These are phyloP conservation scores for Muscidifurax raptorellus DNA, from an alignment of 1,140 invertebrate species.

Conservation along the genomic window DNA sequence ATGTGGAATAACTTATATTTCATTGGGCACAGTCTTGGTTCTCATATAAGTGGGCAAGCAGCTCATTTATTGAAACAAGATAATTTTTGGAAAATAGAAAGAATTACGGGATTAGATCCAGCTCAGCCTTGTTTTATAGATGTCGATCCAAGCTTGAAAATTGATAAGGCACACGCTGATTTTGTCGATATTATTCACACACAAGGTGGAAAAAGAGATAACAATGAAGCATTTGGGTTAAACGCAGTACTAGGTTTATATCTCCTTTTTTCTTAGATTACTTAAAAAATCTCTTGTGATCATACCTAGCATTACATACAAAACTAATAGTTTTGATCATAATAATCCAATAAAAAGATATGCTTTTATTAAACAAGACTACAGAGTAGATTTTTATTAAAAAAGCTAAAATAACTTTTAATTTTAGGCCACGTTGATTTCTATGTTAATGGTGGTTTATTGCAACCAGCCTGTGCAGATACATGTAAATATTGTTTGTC, in stretches of 20 bases:
- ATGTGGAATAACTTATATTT: constrained; percentile 8
- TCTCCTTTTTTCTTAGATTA: too few species aligned
- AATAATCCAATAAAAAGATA: too few species aligned
- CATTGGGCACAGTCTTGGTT: constrained; percentile 19
- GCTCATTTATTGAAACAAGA: constrained; percentile 18
- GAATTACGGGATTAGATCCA: constrained; percentile 79
- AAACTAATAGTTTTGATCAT: too few species aligned
- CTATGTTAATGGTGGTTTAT: constrained; percentile 1
- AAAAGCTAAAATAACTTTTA: too few species aligned
- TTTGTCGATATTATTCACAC: constrained; percentile 85
- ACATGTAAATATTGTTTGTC: not conserved
- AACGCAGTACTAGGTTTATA: not conserved
- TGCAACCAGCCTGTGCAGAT: not conserved
- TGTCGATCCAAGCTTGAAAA: constrained; percentile 68
- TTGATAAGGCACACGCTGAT: constrained; percentile 78
- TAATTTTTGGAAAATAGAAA: constrained; percentile 49
- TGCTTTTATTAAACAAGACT: too few species aligned
- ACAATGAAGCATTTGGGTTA: not conserved
- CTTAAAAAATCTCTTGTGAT: too few species aligned
- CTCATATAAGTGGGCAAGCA: constrained; percentile 7
- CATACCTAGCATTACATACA: too few species aligned
- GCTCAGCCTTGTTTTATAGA: constrained; percentile 80
- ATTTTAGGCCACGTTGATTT: constrained; percentile 24
- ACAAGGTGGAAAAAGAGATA: not conserved
- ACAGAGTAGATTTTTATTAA: too few species aligned